Evolutionary conservation across 2,113 vertebrate genomes (phyloP).

Genomic region (Plestiodon gilberti): DNA sequence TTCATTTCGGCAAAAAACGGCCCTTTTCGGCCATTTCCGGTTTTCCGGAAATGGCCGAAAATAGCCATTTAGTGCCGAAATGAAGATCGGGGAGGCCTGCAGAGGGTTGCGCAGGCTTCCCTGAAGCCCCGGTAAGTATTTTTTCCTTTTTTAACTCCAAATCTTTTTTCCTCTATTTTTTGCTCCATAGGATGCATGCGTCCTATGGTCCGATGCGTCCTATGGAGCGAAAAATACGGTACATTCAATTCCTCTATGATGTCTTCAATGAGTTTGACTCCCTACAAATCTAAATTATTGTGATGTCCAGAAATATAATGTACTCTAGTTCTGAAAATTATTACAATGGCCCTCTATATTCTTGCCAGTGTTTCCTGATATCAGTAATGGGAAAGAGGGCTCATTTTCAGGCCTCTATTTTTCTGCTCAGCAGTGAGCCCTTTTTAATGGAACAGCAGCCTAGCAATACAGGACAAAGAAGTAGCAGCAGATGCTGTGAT

Average conservation of each 20-base stretch:
- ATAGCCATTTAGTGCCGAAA: too few relatives aligned
- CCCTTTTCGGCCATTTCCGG: too few relatives aligned
- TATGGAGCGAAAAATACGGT: too few relatives aligned
- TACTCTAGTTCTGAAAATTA: constrained; percentile 41
- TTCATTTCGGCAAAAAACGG: too few relatives aligned
- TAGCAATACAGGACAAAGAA: constrained; percentile 48
- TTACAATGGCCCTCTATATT: constrained; percentile 28
- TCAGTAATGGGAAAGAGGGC: constrained; percentile 33
- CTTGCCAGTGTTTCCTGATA: constrained; percentile 43
- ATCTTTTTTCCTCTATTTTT: too few relatives aligned
- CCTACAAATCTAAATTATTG: constrained; percentile 13
- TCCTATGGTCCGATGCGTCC: too few relatives aligned
- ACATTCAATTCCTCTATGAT: not conserved
- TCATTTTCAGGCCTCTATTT: constrained; percentile 24
- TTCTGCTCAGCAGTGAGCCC: constrained; percentile 39
- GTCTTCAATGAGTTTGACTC: not conserved
- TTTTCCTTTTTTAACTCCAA: too few relatives aligned
- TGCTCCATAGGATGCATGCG: too few relatives aligned
- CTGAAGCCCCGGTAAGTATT: too few relatives aligned
- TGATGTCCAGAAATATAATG: not conserved
- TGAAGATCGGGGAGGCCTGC: too few relatives aligned
- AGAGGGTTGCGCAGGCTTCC: too few relatives aligned
- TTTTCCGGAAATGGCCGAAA: too few relatives aligned
- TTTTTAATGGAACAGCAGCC: constrained; percentile 51
- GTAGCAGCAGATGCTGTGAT: constrained; percentile 57